These are phyloP conservation scores for Perognathus longimembris DNA, from an alignment of 2,113 vertebrate species.

Conservation along the genomic window DNA sequence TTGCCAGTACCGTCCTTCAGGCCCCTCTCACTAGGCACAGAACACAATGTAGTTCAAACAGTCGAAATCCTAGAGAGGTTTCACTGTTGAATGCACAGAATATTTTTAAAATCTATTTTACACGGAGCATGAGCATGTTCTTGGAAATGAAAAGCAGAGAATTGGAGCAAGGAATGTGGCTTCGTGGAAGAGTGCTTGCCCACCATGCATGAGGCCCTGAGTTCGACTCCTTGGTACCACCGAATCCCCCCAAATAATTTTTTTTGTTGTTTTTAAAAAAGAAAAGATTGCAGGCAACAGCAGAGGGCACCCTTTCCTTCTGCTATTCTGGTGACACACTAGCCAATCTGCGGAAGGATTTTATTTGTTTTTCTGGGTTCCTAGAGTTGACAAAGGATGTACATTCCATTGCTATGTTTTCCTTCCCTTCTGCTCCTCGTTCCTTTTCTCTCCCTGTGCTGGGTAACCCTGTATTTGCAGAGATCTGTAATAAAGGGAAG, in stretches of 20 bases:
- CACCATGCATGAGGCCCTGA: too few relatives aligned
- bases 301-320: conserved; percentile 72
- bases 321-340: not conserved
- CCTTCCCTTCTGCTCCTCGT: not conserved
- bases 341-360: not conserved
- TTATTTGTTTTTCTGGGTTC: conserved; percentile 63
- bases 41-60: not conserved
- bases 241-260: too few relatives aligned
- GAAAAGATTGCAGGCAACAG: conserved; percentile 27
- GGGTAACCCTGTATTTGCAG: conserved; percentile 42
- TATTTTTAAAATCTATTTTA: conserved; percentile 35
- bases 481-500: not conserved
- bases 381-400: conserved; percentile 30
- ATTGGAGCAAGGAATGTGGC: too few relatives aligned
- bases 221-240: too few relatives aligned
- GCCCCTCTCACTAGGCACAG: not conserved
- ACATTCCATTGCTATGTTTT: conserved; percentile 5
- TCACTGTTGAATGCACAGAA: not conserved
- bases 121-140: not conserved
- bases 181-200: too few relatives aligned
- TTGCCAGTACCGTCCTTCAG: not conserved
- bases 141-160: not conserved
- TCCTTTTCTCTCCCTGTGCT: not conserved
- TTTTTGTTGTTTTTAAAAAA: too few relatives aligned
- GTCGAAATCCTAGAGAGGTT: not conserved